Evolutionary conservation across 2,797 vertebrate species (phyloP).

Genomic region (Triplophysa yarkandensis): DNA sequence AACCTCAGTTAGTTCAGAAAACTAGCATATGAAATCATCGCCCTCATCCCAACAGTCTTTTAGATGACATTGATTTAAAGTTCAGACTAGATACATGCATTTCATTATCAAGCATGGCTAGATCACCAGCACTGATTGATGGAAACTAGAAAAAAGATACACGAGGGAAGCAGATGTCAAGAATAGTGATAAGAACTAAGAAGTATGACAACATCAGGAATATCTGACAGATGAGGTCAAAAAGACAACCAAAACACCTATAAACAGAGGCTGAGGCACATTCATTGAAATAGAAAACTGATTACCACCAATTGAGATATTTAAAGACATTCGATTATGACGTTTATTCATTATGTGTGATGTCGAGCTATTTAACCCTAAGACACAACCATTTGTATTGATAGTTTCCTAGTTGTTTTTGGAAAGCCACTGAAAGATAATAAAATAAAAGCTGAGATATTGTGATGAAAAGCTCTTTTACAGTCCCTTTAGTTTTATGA

Average conservation of each 20-base stretch:
- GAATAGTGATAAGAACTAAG: conserved; percentile 28
- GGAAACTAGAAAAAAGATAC: conserved; percentile 13
- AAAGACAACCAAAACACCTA: neutral
- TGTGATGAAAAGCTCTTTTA: neutral
- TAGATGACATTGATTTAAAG: neutral
- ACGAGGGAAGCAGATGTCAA: conserved; percentile 20
- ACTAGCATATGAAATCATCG: neutral
- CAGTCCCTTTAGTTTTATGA: neutral
- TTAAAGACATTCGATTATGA: neutral
- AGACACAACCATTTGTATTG: neutral
- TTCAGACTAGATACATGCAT: neutral
- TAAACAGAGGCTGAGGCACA: neutral
- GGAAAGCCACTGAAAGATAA: neutral
- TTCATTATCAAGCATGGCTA: conserved; percentile 24
- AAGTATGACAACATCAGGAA: conserved; percentile 16
- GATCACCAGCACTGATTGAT: conserved; percentile 13
- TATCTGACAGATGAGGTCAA: conserved; percentile 30
- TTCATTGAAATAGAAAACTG: neutral
- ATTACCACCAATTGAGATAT: conserved; percentile 10
- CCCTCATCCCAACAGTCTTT: conserved; percentile 1
- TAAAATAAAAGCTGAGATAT: neutral
- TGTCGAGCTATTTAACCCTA: neutral
- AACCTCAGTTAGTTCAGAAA: no score
- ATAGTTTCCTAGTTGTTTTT: neutral
- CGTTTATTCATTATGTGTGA: neutral